These are phyloP conservation scores for Crossaster papposus DNA, from an alignment of 53 echinoderm and acorn worm species.

Conservation along the genomic window DNA sequence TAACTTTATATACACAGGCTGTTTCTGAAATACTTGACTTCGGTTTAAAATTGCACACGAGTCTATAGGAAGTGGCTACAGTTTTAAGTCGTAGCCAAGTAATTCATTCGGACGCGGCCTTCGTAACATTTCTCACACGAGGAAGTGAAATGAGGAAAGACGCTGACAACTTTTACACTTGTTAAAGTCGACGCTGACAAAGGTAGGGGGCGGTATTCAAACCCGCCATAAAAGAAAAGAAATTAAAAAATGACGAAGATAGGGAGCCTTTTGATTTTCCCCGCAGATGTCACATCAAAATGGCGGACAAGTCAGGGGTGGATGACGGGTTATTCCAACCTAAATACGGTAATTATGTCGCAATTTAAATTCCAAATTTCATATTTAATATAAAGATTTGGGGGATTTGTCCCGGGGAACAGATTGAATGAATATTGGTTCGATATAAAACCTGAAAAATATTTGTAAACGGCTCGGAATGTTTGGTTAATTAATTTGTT, in stretches of 20 bases:
- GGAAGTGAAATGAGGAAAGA: background rate
- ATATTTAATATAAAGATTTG: background rate
- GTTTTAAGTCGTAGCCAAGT: too few relatives aligned
- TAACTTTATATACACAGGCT: too few relatives aligned
- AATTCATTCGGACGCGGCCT: too few relatives aligned
- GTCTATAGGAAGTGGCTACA: too few relatives aligned
- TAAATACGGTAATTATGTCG: constrained; percentile 42
- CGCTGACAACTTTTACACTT: background rate
- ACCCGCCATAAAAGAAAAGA: background rate
- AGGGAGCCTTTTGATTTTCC: background rate
- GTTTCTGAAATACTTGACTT: too few relatives aligned
- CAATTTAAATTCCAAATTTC: background rate
- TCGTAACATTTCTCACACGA: too few relatives aligned
- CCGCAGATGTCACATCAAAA: constrained; percentile 73
- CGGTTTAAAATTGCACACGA: too few relatives aligned
- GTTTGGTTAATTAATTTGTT: background rate
- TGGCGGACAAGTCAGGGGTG: constrained; percentile 71
- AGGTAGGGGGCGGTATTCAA: constrained; percentile 38
- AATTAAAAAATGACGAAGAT: background rate
- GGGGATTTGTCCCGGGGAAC: background rate
- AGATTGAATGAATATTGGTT: background rate
- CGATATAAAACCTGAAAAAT: background rate
- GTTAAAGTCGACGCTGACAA: background rate
- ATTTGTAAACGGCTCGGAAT: background rate
- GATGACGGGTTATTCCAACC: constrained; percentile 51